Evolutionary conservation across 1,140 invertebrate genomes (phyloP).

Genomic region (Drosophila mauritiana): DNA sequence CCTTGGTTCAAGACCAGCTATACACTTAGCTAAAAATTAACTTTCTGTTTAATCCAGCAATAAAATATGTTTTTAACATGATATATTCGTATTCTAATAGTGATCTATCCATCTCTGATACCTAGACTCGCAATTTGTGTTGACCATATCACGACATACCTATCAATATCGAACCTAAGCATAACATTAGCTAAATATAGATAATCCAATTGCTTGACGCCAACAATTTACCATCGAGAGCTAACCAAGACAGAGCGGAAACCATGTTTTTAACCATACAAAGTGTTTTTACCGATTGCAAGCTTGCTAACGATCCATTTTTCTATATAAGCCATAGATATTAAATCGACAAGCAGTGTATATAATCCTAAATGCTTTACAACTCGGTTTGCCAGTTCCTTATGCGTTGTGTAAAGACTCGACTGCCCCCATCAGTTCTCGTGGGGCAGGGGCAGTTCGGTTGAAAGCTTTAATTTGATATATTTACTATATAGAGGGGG

Average conservation of each 20-base stretch:
- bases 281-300: constrained; percentile 36
- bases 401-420: constrained; percentile 59
- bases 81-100: background rate
- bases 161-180: constrained; percentile 53
- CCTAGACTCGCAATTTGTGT: constrained; percentile 37
- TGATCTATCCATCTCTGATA: constrained; percentile 30
- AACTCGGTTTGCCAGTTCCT: constrained; percentile 74
- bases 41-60: too few species aligned
- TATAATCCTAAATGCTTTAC: constrained; percentile 46
- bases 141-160: constrained; percentile 72
- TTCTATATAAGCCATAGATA: constrained; percentile 43
- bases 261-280: constrained; percentile 36
- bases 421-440: constrained; percentile 3
- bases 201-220: constrained; percentile 55
- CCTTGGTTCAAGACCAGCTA: background rate
- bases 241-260: constrained; percentile 26
- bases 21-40: too few species aligned
- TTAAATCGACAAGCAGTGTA: constrained; percentile 35
- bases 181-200: constrained; percentile 66
- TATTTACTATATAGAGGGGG: constrained; percentile 23
- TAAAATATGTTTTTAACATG: too few species aligned
- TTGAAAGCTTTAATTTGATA: constrained; percentile 59
- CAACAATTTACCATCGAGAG: constrained; percentile 21
- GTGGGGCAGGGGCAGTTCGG: constrained; percentile 26
- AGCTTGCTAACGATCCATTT: constrained; percentile 46